These are phyloP conservation scores for Brachyptera risi DNA, from an alignment of 2,888 invertebrate species.

Conservation along the genomic window DNA sequence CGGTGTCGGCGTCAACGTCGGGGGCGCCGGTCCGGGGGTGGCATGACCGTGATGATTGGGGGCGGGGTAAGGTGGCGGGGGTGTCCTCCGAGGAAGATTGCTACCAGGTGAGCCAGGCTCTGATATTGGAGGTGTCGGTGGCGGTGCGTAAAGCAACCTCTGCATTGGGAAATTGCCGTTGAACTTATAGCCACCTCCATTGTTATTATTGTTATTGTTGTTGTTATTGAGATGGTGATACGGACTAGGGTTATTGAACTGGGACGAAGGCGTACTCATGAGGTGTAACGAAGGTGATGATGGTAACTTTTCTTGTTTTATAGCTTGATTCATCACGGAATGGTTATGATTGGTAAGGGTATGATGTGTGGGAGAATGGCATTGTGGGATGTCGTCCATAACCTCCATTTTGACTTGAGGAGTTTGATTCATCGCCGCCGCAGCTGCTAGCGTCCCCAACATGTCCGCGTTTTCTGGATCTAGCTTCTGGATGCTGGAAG, in stretches of 20 bases:
- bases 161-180: slow-evolving; percentile 26
- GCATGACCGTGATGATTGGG: slow-evolving; percentile 42
- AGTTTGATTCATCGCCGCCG: slow-evolving; percentile 43
- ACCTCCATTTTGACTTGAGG: slow-evolving; percentile 77
- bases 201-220: slow-evolving; percentile 44
- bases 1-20: slow-evolving; percentile 32
- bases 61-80: slow-evolving; percentile 73
- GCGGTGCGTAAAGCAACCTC: slow-evolving; percentile 73
- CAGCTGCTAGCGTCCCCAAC: slow-evolving; percentile 75
- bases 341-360: slow-evolving; percentile 48
- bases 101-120: slow-evolving; percentile 81
- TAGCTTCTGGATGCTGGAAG: slow-evolving; percentile 84
- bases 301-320: slow-evolving; percentile 35
- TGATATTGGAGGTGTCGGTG: slow-evolving; percentile 81
- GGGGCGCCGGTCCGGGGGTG: slow-evolving; percentile 27
- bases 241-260: slow-evolving; percentile 44
- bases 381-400: slow-evolving; percentile 53
- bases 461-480: slow-evolving; percentile 88
- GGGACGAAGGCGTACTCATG: slow-evolving; percentile 52
- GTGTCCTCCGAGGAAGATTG: slow-evolving; percentile 57
- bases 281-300: slow-evolving; percentile 52
- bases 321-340: slow-evolving; percentile 25
- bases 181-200: slow-evolving; percentile 27
- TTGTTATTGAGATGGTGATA: slow-evolving; percentile 39
- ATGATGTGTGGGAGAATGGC: slow-evolving; percentile 5